phyloP scores from a whole-genome alignment of 2,888 invertebrate genomes.

The Cartodere bifasciata region DNA sequence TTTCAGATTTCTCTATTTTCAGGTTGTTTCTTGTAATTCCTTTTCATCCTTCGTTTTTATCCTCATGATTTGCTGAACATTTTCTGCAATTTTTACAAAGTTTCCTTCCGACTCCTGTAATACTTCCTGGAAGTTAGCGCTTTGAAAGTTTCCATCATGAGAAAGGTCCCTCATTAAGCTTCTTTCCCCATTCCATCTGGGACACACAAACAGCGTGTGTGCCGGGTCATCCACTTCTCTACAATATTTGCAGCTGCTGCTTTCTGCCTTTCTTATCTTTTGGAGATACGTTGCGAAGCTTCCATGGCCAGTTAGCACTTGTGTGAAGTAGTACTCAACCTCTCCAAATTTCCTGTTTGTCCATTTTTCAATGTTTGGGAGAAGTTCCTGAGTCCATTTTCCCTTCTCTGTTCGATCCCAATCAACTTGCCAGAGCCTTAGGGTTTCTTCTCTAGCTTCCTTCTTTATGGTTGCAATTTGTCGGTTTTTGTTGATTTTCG shows the following conservation, averaged over 20 bases:
- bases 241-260: background rate
- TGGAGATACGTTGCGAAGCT: too few relatives aligned
- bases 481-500: too few relatives aligned
- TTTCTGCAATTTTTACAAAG: too few relatives aligned
- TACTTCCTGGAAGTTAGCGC: too few relatives aligned
- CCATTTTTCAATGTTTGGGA: background rate
- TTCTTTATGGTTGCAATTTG: too few relatives aligned
- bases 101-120: too few relatives aligned
- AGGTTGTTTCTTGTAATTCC: too few relatives aligned
- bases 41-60: too few relatives aligned
- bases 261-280: background rate
- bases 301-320: constrained; percentile 3
- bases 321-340: constrained; percentile 1
- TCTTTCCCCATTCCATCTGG: background rate
- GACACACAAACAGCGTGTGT: background rate
- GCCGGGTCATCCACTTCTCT: background rate
- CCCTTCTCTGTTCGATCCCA: background rate
- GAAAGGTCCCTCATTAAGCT: too few relatives aligned
- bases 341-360: background rate
- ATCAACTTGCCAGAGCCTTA: background rate
- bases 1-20: too few relatives aligned
- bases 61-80: too few relatives aligned
- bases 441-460: background rate
- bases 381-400: background rate
- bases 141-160: too few relatives aligned